These are phyloP conservation scores for Sussaba pulchella DNA, from an alignment of 2,888 invertebrate genomes.

Conservation along the genomic window DNA sequence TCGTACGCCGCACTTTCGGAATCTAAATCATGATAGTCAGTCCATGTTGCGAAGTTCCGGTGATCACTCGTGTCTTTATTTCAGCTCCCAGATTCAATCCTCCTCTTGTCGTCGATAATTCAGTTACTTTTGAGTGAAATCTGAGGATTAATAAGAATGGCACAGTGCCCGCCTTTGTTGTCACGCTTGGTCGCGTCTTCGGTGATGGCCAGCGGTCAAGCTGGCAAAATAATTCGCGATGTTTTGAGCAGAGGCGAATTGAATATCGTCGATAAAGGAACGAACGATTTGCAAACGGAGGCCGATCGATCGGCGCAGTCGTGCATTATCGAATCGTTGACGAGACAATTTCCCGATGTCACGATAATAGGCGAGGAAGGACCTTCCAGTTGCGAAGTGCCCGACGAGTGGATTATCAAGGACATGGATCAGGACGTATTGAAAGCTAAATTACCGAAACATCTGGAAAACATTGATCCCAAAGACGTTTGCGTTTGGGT, in stretches of 20 bases:
- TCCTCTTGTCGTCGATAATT: not conserved
- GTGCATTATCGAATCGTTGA: conserved; percentile 95
- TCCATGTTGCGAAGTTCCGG: not conserved
- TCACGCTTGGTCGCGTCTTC: conserved; percentile 92
- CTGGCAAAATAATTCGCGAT: conserved; percentile 96
- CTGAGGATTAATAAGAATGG: conserved; percentile 84
- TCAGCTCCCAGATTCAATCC: not conserved
- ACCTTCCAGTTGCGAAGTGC: conserved; percentile 87
- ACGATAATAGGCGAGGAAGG: conserved; percentile 97
- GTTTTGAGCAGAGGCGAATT: conserved; percentile 95
- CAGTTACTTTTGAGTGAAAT: not conserved
- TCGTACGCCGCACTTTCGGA: not conserved
- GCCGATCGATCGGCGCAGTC: conserved; percentile 98
- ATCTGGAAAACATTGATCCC: conserved; percentile 88
- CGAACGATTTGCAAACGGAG: conserved; percentile 98
- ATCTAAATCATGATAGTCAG: not conserved
- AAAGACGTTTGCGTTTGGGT: conserved; percentile 98
- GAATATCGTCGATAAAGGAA: conserved; percentile 96
- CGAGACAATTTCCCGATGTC: conserved; percentile 92
- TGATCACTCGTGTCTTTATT: conserved; percentile 23
- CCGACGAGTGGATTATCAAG: conserved; percentile 91
- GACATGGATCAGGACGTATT: conserved; percentile 90
- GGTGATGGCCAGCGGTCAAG: conserved; percentile 91
- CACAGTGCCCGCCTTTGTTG: conserved; percentile 88
- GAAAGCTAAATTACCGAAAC: conserved; percentile 88